Base-by-base conservation (phyloP, 2,113 vertebrate species). In the cat (Felis catus) region DNA sequence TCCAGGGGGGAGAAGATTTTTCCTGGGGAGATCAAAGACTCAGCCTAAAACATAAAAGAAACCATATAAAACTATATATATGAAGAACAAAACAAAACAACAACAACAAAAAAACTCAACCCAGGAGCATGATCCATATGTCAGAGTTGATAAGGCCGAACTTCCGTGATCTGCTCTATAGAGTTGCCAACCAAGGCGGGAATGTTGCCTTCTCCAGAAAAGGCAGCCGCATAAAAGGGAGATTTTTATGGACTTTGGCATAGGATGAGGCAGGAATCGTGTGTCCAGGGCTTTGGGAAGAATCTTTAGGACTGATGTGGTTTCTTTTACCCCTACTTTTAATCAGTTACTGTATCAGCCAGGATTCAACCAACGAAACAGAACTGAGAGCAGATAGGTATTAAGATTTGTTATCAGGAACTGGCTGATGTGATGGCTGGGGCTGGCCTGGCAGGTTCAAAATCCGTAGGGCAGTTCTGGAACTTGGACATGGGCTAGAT, bases 41-140 rank as follows among this genome's bases (percentile, higher is more conserved):
- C n/a, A 98, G 96, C 90, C 96, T 88, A 98, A 98, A 98, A 98
- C 98, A 98, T 99, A 97, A 99, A 99, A 99, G 98, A 97, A 90
- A 97, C 12, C 96, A 74, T 98, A 98, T 98, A 99, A 99, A 98
- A 98, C 90, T 94, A 90, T 95, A 97, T 91, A 96, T 97, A 98
- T 98, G 98, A 98, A 98, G 97, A 98, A 98, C 97, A 96, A 97
- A 96, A 97, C 92, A 96, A 97, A 96, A 98, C 92, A 63, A 94
- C 4, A 87, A 97, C 18, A 36, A 36, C 33, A 13, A 80, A 68
- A 14, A 81, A 89, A 88, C 29, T 65, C 80, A 85, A 82, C 80
- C 68, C 21, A 74, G 96, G 93, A 98, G 98, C 89, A 48, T 80
- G 95, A 98, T 98, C 98, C 98, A 97, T 97, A 98, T 98, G 98